These are phyloP conservation scores for Brachystomella parvula DNA, from an alignment of 1,140 invertebrate species.

Conservation along the genomic window DNA sequence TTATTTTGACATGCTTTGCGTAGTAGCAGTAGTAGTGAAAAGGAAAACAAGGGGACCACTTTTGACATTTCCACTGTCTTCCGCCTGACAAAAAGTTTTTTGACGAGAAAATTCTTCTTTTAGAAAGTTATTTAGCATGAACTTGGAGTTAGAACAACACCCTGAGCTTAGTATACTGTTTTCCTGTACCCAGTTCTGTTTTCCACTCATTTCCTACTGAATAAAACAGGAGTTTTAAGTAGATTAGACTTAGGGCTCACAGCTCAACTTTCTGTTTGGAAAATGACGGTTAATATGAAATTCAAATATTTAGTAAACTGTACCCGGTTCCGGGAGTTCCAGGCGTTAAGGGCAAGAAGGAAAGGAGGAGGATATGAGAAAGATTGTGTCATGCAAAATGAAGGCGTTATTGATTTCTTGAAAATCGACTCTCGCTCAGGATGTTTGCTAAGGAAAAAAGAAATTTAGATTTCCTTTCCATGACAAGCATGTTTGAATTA, in stretches of 20 bases:
- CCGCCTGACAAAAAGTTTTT: not conserved
- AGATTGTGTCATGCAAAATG: too few species aligned
- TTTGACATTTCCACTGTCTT: not conserved
- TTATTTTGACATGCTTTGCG: not conserved
- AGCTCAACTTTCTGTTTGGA: not conserved
- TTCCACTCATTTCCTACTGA: not conserved
- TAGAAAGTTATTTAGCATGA: not conserved
- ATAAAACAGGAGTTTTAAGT: not conserved
- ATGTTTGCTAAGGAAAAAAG: too few species aligned
- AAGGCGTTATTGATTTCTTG: too few species aligned
- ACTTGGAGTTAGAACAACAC: not conserved
- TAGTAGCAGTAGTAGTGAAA: too few species aligned
- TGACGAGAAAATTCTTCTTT: not conserved
- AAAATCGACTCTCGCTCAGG: too few species aligned
- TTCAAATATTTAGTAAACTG: slow-evolving; percentile 10
- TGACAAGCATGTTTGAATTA: too few species aligned
- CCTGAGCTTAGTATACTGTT: too few species aligned
- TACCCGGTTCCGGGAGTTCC: too few species aligned
- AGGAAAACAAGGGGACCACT: too few species aligned
- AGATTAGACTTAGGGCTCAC: not conserved
- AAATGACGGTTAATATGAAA: not conserved
- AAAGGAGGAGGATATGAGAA: slow-evolving; percentile 1
- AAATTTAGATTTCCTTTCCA: too few species aligned
- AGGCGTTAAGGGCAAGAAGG: slow-evolving; percentile 1
- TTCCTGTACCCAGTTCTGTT: not conserved